Evolutionary conservation across 2,888 invertebrate genomes (phyloP).

Genomic region (Tachina fera): DNA sequence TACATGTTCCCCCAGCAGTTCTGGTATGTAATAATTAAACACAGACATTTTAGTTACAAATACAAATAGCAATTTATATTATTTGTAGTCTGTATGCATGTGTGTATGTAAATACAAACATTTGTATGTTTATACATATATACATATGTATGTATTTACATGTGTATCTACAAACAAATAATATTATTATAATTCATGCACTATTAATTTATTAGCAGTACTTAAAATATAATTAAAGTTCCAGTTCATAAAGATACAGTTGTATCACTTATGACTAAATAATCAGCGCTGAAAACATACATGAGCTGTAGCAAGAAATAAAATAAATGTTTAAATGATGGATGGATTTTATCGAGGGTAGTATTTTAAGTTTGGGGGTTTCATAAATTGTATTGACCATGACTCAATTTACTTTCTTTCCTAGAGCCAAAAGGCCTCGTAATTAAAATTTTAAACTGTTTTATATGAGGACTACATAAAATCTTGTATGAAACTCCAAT

Average conservation of each 20-base stretch:
- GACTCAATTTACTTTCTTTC: no score
- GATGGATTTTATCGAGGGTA: background rate
- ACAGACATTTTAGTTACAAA: slow-evolving; percentile 1
- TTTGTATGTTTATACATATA: background rate
- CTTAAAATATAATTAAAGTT: slow-evolving; percentile 34
- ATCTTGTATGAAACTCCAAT: no score
- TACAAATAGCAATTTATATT: no score
- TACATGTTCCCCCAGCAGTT: slow-evolving; percentile 92
- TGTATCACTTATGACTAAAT: slow-evolving; percentile 7
- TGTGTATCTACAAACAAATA: background rate
- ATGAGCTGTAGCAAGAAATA: background rate
- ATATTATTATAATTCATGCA: slow-evolving; percentile 28
- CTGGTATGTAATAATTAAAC: slow-evolving; percentile 83
- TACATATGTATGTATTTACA: no score
- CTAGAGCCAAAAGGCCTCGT: no score
- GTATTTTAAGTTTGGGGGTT: no score
- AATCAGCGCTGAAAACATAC: background rate
- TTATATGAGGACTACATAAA: no score
- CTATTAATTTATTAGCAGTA: slow-evolving; percentile 39
- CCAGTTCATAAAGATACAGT: slow-evolving; percentile 24
- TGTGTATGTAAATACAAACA: background rate
- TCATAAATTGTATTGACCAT: no score
- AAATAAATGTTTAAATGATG: background rate
- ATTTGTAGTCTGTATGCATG: background rate
- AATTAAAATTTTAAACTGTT: no score